Evolutionary conservation across 23 tunicate genomes (phyloP).

Genomic region (Ciona savignyi): DNA sequence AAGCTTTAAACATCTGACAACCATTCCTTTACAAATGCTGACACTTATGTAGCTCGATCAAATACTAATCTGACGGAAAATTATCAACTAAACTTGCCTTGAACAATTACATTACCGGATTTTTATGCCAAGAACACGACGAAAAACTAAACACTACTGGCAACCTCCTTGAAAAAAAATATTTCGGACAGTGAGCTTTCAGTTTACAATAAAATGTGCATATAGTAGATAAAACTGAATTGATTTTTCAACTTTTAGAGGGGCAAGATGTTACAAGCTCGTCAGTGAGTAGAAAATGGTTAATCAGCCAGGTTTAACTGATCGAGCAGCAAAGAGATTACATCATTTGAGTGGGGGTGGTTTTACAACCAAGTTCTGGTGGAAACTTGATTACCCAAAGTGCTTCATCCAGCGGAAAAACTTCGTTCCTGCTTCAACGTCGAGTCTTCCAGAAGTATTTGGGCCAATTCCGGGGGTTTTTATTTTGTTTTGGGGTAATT

Average conservation of each 20-base stretch:
- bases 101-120: neutral
- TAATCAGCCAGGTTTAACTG: neutral
- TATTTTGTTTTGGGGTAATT: neutral
- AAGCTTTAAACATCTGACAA: no score
- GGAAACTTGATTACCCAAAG: conserved; percentile 1
- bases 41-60: no score
- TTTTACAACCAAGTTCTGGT: conserved; percentile 1
- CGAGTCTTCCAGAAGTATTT: neutral
- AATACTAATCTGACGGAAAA: neutral
- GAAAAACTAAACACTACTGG: neutral
- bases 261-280: neutral
- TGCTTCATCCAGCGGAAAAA: neutral
- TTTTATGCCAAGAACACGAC: neutral
- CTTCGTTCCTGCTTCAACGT: neutral
- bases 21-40: no score
- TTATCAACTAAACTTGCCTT: neutral
- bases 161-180: neutral
- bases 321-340: neutral
- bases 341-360: neutral
- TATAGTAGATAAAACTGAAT: no score
- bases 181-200: neutral
- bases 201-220: neutral
- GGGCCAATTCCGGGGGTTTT: neutral
- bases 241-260: no score
- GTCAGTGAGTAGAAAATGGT: neutral